Evolutionary conservation across 2,888 invertebrate genomes (phyloP).

Genomic region (Malthinus seriepunctatus): DNA sequence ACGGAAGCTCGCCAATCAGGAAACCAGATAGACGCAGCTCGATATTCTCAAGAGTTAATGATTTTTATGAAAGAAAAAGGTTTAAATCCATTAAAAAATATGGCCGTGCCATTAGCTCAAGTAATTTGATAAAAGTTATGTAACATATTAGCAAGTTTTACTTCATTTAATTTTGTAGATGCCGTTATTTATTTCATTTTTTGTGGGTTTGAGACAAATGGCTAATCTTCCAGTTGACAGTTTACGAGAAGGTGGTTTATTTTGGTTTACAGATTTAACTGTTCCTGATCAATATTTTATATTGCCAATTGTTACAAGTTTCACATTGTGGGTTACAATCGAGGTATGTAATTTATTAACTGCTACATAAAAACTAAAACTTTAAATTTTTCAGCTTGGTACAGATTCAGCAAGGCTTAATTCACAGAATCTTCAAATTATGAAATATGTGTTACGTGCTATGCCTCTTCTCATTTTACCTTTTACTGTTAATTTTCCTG

Average conservation of each 20-base stretch:
- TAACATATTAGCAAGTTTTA: constrained; percentile 5
- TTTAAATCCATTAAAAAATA: constrained; percentile 78
- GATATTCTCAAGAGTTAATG: constrained; percentile 78
- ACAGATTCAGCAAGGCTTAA: constrained; percentile 73
- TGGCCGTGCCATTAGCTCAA: constrained; percentile 77
- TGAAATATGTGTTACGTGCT: constrained; percentile 75
- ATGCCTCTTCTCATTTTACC: constrained; percentile 82
- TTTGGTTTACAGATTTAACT: constrained; percentile 94
- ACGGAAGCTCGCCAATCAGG: constrained; percentile 84
- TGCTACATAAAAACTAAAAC: neutral
- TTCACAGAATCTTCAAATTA: constrained; percentile 67
- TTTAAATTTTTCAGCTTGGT: constrained; percentile 60
- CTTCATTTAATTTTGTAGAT: constrained; percentile 53
- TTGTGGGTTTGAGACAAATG: constrained; percentile 86
- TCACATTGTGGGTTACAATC: constrained; percentile 80
- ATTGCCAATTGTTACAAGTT: constrained; percentile 83
- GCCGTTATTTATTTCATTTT: constrained; percentile 91
- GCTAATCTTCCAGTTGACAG: constrained; percentile 89
- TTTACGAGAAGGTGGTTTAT: constrained; percentile 83
- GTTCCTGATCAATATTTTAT: constrained; percentile 86
- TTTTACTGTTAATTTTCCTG: constrained; percentile 85
- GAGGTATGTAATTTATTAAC: constrained; percentile 57
- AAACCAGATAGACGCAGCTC: constrained; percentile 76
- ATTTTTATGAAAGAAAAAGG: constrained; percentile 81
- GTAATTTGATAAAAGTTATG: constrained; percentile 53